phyloP scores from a whole-genome alignment of 2,888 invertebrate genomes.

The Scaptomyza reducta region DNA sequence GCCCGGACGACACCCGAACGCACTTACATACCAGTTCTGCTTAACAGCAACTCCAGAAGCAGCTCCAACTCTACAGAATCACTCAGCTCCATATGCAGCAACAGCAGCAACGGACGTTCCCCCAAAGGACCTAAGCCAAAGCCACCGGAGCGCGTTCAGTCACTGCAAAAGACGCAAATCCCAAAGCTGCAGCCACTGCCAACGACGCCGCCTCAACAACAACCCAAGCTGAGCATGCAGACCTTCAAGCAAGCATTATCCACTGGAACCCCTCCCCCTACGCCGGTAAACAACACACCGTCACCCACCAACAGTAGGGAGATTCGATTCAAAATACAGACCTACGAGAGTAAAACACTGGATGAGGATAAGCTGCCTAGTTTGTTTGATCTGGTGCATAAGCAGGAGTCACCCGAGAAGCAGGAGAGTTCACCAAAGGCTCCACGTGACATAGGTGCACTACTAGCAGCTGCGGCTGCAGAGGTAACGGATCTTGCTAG shows the following conservation, averaged over 20 bases:
- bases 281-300: constrained; percentile 63
- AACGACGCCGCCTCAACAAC: constrained; percentile 66
- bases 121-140: constrained; percentile 83
- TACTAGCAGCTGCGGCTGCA: constrained; percentile 60
- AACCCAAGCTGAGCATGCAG: constrained; percentile 79
- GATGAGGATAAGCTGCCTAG: constrained; percentile 86
- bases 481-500: constrained; percentile 55
- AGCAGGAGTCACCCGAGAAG: constrained; percentile 85
- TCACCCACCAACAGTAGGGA: constrained; percentile 73
- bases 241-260: constrained; percentile 73
- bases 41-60: constrained; percentile 51
- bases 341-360: constrained; percentile 81
- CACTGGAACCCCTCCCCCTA: constrained; percentile 51
- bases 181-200: constrained; percentile 77
- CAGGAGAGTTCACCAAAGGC: constrained; percentile 45
- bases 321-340: constrained; percentile 84
- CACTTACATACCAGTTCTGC: constrained; percentile 80
- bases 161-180: constrained; percentile 82
- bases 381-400: constrained; percentile 90
- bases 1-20: constrained; percentile 72
- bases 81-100: constrained; percentile 59
- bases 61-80: constrained; percentile 70
- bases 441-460: constrained; percentile 52
- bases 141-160: constrained; percentile 83
- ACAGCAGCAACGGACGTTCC: constrained; percentile 53